Conservation (phyloP, 2,888 invertebrate species). For the Agonum fuliginosum region DNA sequence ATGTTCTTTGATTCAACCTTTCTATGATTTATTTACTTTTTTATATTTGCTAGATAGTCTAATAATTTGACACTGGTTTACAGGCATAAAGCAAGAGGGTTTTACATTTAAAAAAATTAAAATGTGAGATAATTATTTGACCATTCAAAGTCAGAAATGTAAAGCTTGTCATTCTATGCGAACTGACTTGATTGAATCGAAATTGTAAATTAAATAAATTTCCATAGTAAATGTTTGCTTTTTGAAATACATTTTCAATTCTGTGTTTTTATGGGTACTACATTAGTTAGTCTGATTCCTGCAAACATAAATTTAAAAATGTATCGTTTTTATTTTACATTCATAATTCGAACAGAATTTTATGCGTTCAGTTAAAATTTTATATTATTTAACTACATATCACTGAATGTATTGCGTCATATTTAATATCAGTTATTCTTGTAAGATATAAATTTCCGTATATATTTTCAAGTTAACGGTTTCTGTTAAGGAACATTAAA, state of each 20-base stretch:
- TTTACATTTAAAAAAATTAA: neutral
- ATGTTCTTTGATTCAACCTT: no score
- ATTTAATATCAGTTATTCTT: neutral
- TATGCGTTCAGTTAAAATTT: slow-evolving; percentile 10
- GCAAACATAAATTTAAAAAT: neutral
- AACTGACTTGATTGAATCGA: neutral
- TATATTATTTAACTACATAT: neutral
- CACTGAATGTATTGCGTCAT: neutral
- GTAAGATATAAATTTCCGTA: slow-evolving; percentile 29
- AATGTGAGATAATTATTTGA: neutral
- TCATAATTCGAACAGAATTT: neutral
- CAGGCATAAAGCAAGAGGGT: no score
- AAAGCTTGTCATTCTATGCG: no score
- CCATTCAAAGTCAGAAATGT: neutral
- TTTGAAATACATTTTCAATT: slow-evolving; percentile 24
- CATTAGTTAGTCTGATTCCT: neutral
- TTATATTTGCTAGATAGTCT: no score
- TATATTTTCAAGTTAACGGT: slow-evolving; percentile 7
- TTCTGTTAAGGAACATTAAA: slow-evolving; percentile 36
- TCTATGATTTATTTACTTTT: no score
- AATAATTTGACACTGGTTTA: no score
- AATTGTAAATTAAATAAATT: slow-evolving; percentile 18
- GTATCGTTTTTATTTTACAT: no score
- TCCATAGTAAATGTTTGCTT: slow-evolving; percentile 5
- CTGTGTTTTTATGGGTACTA: no score